Percentiles rank a stretch among this genome's conserved stretches.
Conservation (phyloP, 2,888 invertebrate genomes). For the Corbicula japonica region DNA sequence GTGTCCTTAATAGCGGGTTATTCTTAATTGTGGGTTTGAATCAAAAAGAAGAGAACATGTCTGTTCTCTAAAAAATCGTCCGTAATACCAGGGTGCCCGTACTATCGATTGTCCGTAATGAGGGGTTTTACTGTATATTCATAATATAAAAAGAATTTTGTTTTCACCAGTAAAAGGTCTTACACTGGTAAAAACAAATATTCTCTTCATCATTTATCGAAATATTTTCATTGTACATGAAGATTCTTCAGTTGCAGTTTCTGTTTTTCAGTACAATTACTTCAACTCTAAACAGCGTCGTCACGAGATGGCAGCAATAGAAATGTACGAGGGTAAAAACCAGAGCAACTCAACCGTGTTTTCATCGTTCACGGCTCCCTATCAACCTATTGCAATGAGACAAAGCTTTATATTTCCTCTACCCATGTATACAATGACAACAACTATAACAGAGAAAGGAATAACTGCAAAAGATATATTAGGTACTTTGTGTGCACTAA, state of each 20-base stretch:
- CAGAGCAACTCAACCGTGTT: conserved; percentile 93
- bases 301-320: conserved; percentile 96
- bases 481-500: conserved; percentile 87
- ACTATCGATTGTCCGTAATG: no score
- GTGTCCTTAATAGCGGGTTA: no score
- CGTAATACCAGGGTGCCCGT: no score
- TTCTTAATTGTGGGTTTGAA: no score
- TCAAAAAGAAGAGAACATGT: no score
- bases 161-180: no score
- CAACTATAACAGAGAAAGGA: conserved; percentile 96
- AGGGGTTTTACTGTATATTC: no score
- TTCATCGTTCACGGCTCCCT: conserved; percentile 93
- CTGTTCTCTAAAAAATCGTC: no score
- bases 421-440: conserved; percentile 92
- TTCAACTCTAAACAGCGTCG: conserved; percentile 97
- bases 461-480: conserved; percentile 95
- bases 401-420: conserved; percentile 96
- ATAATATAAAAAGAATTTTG: no score
- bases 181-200: no score
- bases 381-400: conserved; percentile 90
- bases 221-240: no score
- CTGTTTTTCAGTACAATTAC: conserved; percentile 91
- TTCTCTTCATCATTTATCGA: no score
- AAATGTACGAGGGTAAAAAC: conserved; percentile 97
- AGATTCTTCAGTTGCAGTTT: neutral